Percentiles rank a stretch among this genome's conserved stretches.
phyloP scores from a whole-genome alignment of 1,140 invertebrate genomes.

The Tetranychus cinnabarinus region DNA sequence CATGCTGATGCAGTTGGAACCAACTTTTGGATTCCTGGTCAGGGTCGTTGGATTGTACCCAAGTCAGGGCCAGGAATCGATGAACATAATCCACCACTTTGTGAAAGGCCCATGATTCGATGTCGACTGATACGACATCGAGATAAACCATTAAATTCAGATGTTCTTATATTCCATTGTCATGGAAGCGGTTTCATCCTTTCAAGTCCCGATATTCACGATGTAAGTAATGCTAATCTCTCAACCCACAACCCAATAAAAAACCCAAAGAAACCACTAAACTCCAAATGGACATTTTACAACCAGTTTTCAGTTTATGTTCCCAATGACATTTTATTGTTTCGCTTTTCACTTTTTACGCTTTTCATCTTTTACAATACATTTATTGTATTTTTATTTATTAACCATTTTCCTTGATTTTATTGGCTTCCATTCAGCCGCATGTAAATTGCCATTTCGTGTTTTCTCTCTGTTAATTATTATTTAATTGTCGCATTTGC shows the following conservation, averaged over 20 bases:
- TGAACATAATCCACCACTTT: neutral
- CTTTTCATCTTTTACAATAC: neutral
- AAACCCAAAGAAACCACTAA: neutral
- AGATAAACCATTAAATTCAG: neutral
- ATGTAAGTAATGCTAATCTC: conserved; percentile 22
- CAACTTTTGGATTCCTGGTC: neutral
- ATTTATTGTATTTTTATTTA: too few relatives aligned
- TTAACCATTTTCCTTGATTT: too few relatives aligned
- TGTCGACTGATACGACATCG: neutral
- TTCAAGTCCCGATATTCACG: conserved; percentile 82
- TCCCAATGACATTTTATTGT: neutral
- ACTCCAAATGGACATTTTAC: neutral
- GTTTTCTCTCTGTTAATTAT: neutral
- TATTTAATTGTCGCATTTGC: neutral
- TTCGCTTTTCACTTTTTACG: neutral
- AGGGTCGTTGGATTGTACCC: neutral
- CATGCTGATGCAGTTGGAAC: neutral
- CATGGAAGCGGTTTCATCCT: conserved; percentile 96
- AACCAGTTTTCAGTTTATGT: neutral
- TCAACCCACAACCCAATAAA: too few relatives aligned
- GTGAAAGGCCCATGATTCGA: neutral
- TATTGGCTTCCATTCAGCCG: too few relatives aligned
- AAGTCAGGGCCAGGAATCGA: neutral
- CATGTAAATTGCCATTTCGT: too few relatives aligned
- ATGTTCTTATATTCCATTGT: conserved; percentile 42